Evolutionary conservation across 1,140 invertebrate species (phyloP), one percentile per base, ranked within the genome.

Genomic region (Medauroidea extradentata): DNA sequence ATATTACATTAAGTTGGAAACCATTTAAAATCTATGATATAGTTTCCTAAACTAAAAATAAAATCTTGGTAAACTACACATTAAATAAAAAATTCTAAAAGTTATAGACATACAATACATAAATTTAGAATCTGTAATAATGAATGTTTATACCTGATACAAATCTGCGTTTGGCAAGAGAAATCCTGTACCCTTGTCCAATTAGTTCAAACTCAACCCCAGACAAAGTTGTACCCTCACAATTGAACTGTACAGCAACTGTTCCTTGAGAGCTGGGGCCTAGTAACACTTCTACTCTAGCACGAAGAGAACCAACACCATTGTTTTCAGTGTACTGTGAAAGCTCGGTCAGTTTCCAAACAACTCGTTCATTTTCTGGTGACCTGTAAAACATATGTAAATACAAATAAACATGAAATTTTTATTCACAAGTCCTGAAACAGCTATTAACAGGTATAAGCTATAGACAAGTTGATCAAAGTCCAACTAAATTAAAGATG

Each of bases 271-370:
- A 84, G 14, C 89, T 89, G 0, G 93, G 93, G 0, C 93, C 93
- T 64, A 81, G 81, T 51, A 80, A 82, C 3, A 97, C 73, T 66
- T 96, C 92, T 64, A 97, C 89, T 39, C 94, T 84, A 16, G 94
- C 95, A 59, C 91, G 83, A 43, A 98, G 78, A 11, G 91, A 95
- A 1, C 94, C 94, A 18, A 94, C 86, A 5, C 93, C 92, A 63
- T 86, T 85, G 67, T 92, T 88, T 65, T 95, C 92, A 44, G 88
- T 91, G 64, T 93, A 86, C 62, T 91, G 90, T 1, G 93, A 94
- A 23, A 98, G 77, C 71, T 96, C 93, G 2, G 92, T 91, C 65
- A 96, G 87, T 69, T 91, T 93, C 96, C 96, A 98, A 16, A 92
- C 72, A 24, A 91, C 82, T 61, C 90, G 80, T 68, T 93, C 91